phyloP scores from a whole-genome alignment of 2,113 vertebrate genomes.

The Microcebus griseorufus region DNA sequence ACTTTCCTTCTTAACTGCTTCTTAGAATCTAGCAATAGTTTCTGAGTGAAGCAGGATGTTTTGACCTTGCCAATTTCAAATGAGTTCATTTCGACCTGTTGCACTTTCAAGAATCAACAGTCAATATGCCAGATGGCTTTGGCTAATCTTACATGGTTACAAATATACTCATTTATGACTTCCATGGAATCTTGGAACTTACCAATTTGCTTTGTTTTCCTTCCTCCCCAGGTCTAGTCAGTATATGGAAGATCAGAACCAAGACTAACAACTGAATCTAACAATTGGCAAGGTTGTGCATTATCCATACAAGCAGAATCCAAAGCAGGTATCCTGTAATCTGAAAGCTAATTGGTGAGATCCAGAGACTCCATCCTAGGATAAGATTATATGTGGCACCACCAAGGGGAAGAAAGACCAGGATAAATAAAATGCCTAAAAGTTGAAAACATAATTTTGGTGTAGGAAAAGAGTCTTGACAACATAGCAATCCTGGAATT shows the following conservation, averaged over 20 bases:
- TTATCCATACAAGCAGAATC: neutral
- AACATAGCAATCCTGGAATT: neutral
- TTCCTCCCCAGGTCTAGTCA: neutral
- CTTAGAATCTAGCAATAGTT: neutral
- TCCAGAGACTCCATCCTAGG: neutral
- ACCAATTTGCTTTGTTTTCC: neutral
- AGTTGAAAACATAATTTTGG: neutral
- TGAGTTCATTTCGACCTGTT: slow-evolving; percentile 35
- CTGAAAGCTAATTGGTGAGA: neutral
- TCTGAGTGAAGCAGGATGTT: slow-evolving; percentile 34
- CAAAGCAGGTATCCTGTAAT: neutral
- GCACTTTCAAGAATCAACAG: neutral
- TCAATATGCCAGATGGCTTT: slow-evolving; percentile 17
- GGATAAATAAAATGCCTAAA: neutral
- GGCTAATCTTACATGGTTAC: neutral
- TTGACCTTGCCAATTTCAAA: neutral
- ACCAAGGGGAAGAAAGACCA: neutral
- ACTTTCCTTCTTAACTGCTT: neutral
- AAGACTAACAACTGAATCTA: slow-evolving; percentile 3
- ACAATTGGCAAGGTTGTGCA: neutral
- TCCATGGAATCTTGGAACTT: neutral
- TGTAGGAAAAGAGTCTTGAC: neutral
- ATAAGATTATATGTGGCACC: fast-evolving
- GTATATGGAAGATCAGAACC: neutral
- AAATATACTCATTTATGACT: slow-evolving; percentile 14